Evolutionary conservation across 2,888 invertebrate genomes (phyloP).

Genomic region (Drosophila borealis): DNA sequence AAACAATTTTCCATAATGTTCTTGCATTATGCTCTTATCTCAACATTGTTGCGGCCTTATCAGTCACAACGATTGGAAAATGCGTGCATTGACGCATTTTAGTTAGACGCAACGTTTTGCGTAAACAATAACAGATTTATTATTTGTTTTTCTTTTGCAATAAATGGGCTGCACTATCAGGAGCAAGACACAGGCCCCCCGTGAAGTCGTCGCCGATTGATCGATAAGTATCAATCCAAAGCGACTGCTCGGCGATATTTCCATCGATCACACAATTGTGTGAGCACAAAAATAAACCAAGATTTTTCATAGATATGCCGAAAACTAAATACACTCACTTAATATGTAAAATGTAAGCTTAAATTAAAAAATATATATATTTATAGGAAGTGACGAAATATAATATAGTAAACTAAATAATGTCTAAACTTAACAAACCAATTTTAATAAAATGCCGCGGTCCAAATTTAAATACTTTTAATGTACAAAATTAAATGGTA

Average conservation of each 20-base stretch:
- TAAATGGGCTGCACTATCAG: constrained; percentile 61
- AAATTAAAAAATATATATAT: too few relatives aligned
- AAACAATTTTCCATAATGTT: constrained; percentile 8
- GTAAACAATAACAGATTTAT: constrained; percentile 74
- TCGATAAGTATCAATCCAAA: constrained; percentile 24
- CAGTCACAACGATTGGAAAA: constrained; percentile 44
- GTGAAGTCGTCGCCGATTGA: constrained; percentile 46
- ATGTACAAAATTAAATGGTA: too few relatives aligned
- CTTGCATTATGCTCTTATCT: constrained; percentile 16
- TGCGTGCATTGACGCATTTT: constrained; percentile 72
- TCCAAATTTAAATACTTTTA: too few relatives aligned
- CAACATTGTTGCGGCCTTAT: constrained; percentile 46
- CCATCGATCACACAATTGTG: constrained; percentile 43
- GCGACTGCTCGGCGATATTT: constrained; percentile 13
- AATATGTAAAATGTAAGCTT: not conserved
- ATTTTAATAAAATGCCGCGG: too few relatives aligned
- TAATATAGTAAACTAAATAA: too few relatives aligned
- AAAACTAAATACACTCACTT: constrained; percentile 7
- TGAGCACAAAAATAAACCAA: constrained; percentile 43
- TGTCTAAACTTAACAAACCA: too few relatives aligned
- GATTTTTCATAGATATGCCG: not conserved
- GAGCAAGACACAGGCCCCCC: constrained; percentile 53
- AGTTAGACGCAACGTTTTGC: constrained; percentile 53
- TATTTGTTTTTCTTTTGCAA: constrained; percentile 58
- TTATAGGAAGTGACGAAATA: too few relatives aligned